Conservation (phyloP, 2,888 invertebrate species). For the Tenodera sinensis region DNA sequence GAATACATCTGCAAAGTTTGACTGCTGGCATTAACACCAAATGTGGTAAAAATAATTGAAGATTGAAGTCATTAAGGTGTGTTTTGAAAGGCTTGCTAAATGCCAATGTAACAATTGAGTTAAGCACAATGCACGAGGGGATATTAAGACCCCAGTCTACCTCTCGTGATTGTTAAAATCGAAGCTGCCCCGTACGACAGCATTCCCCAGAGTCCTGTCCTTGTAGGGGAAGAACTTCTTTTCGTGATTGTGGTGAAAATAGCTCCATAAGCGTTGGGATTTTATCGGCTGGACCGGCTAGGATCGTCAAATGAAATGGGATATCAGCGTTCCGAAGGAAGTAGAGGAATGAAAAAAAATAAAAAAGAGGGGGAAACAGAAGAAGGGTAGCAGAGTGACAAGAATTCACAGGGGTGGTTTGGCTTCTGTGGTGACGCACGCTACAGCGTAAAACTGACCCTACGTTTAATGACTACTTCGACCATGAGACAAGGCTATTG, state of each 20-base stretch:
- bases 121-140: not conserved
- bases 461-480: too few species aligned
- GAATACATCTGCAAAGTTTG: too few species aligned
- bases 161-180: not conserved
- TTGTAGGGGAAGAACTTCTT: not conserved
- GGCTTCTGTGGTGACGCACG: not conserved
- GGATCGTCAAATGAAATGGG: constrained; percentile 27
- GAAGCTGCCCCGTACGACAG: not conserved
- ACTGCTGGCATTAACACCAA: too few species aligned
- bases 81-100: too few species aligned
- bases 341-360: not conserved
- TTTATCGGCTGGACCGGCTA: constrained; percentile 27
- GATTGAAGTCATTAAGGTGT: too few species aligned
- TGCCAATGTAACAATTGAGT: too few species aligned
- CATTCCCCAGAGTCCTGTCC: not conserved
- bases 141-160: not conserved
- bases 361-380: not conserved
- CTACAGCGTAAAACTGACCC: too few species aligned
- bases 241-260: constrained; percentile 23
- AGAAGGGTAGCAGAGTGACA: not conserved
- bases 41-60: too few species aligned
- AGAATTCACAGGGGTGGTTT: not conserved
- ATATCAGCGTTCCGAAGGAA: not conserved
- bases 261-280: constrained; percentile 23
- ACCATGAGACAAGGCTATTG: too few species aligned